A percentile compares a stretch with the other conserved stretches of the same genome.
Conservation (phyloP, 1,140 invertebrate genomes). For the Ips nitidus region DNA sequence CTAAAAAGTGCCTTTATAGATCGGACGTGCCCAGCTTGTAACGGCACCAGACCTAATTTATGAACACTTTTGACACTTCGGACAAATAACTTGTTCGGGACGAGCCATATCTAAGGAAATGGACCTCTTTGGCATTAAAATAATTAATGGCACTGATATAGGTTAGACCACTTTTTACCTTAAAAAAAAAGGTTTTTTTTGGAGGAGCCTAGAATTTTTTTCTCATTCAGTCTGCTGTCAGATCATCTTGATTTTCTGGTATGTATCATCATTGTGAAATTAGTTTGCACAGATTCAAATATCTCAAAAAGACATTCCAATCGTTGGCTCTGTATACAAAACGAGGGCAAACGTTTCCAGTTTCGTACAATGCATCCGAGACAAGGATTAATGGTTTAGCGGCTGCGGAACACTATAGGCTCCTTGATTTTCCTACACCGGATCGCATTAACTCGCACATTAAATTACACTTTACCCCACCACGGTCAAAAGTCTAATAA, state of each 20-base stretch:
- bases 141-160: conserved; percentile 25
- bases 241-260: too few species aligned
- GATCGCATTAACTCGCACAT: conserved; percentile 20
- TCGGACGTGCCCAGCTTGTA: conserved; percentile 19
- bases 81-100: conserved; percentile 26
- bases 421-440: conserved; percentile 26
- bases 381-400: conserved; percentile 20
- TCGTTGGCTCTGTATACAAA: background rate
- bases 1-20: conserved; percentile 25
- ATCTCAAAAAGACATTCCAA: background rate
- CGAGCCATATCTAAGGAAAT: conserved; percentile 23
- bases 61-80: conserved; percentile 25
- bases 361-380: conserved; percentile 23
- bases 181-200: background rate
- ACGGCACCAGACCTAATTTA: conserved; percentile 19
- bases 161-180: background rate
- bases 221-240: too few species aligned
- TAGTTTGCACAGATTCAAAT: too few species aligned
- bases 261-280: too few species aligned
- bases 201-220: too few species aligned
- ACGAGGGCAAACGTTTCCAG: conserved; percentile 20
- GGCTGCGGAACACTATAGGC: conserved; percentile 8
- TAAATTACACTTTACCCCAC: conserved; percentile 24
- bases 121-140: conserved; percentile 29
- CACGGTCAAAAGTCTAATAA: conserved; percentile 23